Evolutionary conservation across 1,140 invertebrate genomes (phyloP), one percentile per base, ranked within the genome.

Genomic region (Tetramorium parvispinum): DNA sequence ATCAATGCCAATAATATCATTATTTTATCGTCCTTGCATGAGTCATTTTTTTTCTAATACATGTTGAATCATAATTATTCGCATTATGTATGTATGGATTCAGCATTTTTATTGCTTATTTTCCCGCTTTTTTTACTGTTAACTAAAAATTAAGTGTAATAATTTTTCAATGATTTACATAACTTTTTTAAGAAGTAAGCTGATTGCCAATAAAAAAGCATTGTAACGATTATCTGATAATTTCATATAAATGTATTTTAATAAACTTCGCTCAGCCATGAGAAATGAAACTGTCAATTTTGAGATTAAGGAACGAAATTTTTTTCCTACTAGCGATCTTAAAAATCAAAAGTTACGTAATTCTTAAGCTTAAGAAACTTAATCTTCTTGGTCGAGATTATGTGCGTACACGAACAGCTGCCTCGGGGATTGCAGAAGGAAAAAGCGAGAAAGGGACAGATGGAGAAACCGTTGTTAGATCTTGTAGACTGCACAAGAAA

Each of bases 401-500:
- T 27, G 10, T 13, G 21, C 46, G 55, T 55, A 61, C n/a, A 75
- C 76, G 65, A 63, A 79, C 51, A 87, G 49, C 27, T 51, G 46
- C 40, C 21, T 53, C 2, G 37, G 27, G 79, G n/a, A 5, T 71
- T n/a, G 6, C 7, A 32, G 13, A 13, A 53, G 57, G 53, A 55
- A 13, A 66, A n/a, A n/a, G n/a, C n/a, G n/a, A n/a, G 1, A 16
- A 10, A 13, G 46, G 57, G 27, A 32, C 32, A 32, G 32, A 32
- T 32, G 32, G 32, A 70, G 70, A 88, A 73, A 89, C 65, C 43
- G 57, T 59, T 77, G 87, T 89, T 89, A 68, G 76, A 79, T 51
- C 40, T 61, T 73, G 85, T 83, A 53, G 49, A 27, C 32, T 46
- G 87, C 78, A 78, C 83, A 85, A 89, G 70, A 83, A 89, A 89